These are phyloP conservation scores for Euleptes europaea DNA, from an alignment of 2,113 vertebrate genomes.

Conservation along the genomic window DNA sequence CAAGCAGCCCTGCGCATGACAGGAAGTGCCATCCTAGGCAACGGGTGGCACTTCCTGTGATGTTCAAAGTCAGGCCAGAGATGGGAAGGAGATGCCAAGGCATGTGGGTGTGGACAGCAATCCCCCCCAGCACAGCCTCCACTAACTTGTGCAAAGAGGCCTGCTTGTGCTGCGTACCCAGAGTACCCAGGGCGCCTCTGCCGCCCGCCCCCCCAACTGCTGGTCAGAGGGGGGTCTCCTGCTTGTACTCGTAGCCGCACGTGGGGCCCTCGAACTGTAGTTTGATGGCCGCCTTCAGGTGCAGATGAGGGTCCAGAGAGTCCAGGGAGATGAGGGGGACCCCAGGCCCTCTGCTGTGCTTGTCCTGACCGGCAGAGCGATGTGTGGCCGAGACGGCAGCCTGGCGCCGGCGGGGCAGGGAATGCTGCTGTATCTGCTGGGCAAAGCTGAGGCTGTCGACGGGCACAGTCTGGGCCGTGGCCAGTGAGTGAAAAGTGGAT, in stretches of 20 bases:
- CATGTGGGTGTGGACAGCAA: too few species aligned
- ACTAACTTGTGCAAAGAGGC: too few species aligned
- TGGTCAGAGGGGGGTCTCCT: slow-evolving; percentile 81
- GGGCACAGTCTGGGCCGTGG: slow-evolving; percentile 77
- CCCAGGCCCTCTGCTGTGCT: slow-evolving; percentile 64
- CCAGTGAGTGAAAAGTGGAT: slow-evolving; percentile 77
- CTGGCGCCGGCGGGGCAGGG: slow-evolving; percentile 76
- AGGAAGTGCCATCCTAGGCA: background rate
- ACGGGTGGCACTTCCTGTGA: too few species aligned
- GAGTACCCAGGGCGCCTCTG: too few species aligned
- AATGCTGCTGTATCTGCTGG: slow-evolving; percentile 81
- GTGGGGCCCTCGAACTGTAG: slow-evolving; percentile 84
- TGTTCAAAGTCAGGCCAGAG: too few species aligned
- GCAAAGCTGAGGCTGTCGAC: slow-evolving; percentile 79
- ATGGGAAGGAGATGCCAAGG: too few species aligned
- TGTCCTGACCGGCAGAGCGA: slow-evolving; percentile 20
- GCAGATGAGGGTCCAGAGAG: slow-evolving; percentile 77
- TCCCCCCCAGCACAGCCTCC: too few species aligned
- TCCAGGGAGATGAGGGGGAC: slow-evolving; percentile 63
- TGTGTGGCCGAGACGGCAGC: slow-evolving; percentile 53
- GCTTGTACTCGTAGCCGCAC: slow-evolving; percentile 76
- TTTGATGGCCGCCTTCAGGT: slow-evolving; percentile 84
- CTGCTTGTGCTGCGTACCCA: too few species aligned
- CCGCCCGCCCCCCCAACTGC: too few species aligned
- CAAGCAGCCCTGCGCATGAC: too few species aligned